These are phyloP conservation scores for Argyrosomus japonicus DNA, from an alignment of 2,113 vertebrate genomes.

Conservation along the genomic window DNA sequence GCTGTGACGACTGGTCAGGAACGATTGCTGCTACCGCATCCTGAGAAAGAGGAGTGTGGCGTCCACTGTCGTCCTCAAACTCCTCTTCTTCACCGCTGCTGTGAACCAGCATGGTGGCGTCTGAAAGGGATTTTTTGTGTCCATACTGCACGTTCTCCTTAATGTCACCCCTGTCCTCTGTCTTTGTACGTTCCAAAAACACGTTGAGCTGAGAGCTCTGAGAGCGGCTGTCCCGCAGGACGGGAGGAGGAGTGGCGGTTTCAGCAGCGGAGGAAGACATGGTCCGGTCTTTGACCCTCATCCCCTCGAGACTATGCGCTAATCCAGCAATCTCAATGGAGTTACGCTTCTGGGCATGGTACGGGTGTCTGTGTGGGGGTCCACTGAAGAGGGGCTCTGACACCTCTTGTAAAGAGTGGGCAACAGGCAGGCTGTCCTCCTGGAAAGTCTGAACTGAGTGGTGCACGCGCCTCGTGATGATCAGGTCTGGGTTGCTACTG, in stretches of 20 bases:
- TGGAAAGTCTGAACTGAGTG: slow-evolving; percentile 99
- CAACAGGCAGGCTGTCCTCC: slow-evolving; percentile 96
- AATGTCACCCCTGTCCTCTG: slow-evolving; percentile 77
- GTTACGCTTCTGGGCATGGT: slow-evolving; percentile 91
- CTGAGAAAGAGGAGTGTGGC: slow-evolving; percentile 78
- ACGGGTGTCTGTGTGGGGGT: slow-evolving; percentile 81
- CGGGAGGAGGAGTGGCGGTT: slow-evolving; percentile 75
- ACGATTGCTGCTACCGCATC: slow-evolving; percentile 71
- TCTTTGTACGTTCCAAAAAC: slow-evolving; percentile 85
- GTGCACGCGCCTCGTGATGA: slow-evolving; percentile 94
- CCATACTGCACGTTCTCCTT: slow-evolving; percentile 86
- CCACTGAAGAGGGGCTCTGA: slow-evolving; percentile 91
- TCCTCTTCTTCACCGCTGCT: slow-evolving; percentile 97
- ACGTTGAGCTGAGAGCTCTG: slow-evolving; percentile 87
- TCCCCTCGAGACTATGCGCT: slow-evolving; percentile 88
- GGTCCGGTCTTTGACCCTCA: slow-evolving; percentile 92
- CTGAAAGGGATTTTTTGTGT: slow-evolving; percentile 95
- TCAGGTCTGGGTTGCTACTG: slow-evolving; percentile 96
- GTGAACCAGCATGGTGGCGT: slow-evolving; percentile 98
- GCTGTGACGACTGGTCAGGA: slow-evolving; percentile 62
- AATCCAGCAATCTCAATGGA: slow-evolving; percentile 95
- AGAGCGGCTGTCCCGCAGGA: slow-evolving; percentile 47
- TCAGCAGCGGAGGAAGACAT: slow-evolving; percentile 89
- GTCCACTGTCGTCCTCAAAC: slow-evolving; percentile 86
- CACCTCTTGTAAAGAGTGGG: slow-evolving; percentile 97